These are phyloP conservation scores for Thalpophila matura DNA, from an alignment of 2,888 invertebrate species.

Conservation along the genomic window DNA sequence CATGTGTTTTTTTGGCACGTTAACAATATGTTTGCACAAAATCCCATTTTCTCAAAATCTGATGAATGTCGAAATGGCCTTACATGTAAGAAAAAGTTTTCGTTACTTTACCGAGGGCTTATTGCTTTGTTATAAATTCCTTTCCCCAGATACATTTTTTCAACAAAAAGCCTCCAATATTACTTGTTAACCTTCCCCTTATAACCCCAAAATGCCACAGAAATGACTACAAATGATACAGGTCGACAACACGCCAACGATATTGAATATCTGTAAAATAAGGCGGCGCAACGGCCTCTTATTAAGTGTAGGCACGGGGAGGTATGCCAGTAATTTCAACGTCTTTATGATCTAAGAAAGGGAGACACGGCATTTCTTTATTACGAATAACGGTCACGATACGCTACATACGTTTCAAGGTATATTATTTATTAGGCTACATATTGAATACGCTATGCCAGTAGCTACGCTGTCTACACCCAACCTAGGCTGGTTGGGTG, in stretches of 20 bases:
- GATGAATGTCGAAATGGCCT: too few relatives aligned
- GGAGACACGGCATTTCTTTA: slow-evolving; percentile 9
- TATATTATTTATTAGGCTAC: too few relatives aligned
- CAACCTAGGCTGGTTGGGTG: too few relatives aligned
- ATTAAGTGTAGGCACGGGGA: slow-evolving; percentile 46
- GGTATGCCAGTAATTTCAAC: slow-evolving; percentile 49
- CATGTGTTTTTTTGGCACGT: too few relatives aligned
- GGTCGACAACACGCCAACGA: slow-evolving; percentile 11
- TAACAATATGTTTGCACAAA: too few relatives aligned
- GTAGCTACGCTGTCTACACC: too few relatives aligned
- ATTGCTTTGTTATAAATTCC: neutral
- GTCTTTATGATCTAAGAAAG: slow-evolving; percentile 34
- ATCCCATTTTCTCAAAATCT: too few relatives aligned
- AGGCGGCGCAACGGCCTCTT: slow-evolving; percentile 36
- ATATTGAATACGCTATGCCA: too few relatives aligned
- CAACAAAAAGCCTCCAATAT: too few relatives aligned
- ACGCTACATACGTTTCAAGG: too few relatives aligned
- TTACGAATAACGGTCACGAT: neutral
- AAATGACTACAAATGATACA: slow-evolving; percentile 34
- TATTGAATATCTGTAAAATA: slow-evolving; percentile 56
- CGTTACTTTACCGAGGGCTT: too few relatives aligned
- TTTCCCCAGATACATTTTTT: neutral
- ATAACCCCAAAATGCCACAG: slow-evolving; percentile 23
- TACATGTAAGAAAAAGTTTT: too few relatives aligned
- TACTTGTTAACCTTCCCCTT: slow-evolving; percentile 7